Conservation (phyloP, 2,797 vertebrate species). For the Rhynchonycteris naso region DNA sequence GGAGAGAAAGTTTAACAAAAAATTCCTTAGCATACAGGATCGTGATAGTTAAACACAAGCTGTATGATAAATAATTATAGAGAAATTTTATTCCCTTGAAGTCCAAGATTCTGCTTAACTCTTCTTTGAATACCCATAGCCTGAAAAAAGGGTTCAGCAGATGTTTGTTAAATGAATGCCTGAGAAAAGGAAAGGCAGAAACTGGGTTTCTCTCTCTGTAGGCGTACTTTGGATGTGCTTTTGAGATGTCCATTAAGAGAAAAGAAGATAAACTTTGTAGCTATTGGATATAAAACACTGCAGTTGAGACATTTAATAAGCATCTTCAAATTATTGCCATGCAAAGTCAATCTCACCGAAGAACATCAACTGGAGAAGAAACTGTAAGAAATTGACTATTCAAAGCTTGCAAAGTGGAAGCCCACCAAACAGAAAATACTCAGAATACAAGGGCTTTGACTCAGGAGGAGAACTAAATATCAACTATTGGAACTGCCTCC, state of each 20-base stretch:
- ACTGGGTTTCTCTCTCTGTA: not conserved
- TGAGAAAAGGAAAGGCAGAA: not conserved
- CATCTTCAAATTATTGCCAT: not conserved
- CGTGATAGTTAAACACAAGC: not conserved
- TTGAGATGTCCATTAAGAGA: not conserved
- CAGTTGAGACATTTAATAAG: not conserved
- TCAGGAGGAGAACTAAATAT: not conserved
- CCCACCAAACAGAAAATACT: not conserved
- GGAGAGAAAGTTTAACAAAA: not conserved
- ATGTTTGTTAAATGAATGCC: not conserved
- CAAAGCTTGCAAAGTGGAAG: not conserved
- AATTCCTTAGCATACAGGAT: not conserved
- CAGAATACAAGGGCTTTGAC: not conserved
- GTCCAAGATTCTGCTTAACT: not conserved
- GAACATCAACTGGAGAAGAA: not conserved
- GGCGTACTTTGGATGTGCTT: not conserved
- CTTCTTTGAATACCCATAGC: not conserved
- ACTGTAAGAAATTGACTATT: not conserved
- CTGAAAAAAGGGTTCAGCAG: not conserved
- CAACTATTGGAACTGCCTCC: not conserved
- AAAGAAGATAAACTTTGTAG: not conserved
- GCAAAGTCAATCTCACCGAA: not conserved
- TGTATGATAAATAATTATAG: not conserved
- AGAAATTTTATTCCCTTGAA: not conserved
- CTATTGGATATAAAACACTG: not conserved